Evolutionary conservation across 2,888 invertebrate genomes (phyloP).

Genomic region (Hyppa rectilinea): DNA sequence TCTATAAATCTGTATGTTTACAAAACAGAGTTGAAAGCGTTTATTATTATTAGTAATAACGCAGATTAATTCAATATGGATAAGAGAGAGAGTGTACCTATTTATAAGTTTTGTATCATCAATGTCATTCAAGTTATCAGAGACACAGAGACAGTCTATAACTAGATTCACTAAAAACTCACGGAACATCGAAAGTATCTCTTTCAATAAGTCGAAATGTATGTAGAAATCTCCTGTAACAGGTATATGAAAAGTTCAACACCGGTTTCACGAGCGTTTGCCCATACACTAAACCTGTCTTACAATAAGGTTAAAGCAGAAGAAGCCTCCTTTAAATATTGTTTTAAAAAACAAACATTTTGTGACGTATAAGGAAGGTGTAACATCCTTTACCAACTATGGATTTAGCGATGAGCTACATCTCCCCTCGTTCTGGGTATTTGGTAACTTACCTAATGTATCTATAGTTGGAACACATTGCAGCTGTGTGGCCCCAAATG

Average conservation of each 20-base stretch:
- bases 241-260: slow-evolving; percentile 22
- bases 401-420: background rate
- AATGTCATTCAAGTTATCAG: slow-evolving; percentile 31
- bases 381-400: background rate
- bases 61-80: slow-evolving; percentile 1
- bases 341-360: background rate
- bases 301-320: slow-evolving; percentile 7
- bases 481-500: background rate
- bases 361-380: background rate
- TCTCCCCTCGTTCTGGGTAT: background rate
- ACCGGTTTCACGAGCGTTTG: slow-evolving; percentile 15
- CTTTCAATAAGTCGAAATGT: slow-evolving; percentile 10
- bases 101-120: slow-evolving; percentile 21
- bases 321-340: slow-evolving; percentile 11
- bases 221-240: slow-evolving; percentile 26
- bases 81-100: slow-evolving; percentile 18
- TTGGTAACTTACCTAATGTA: background rate
- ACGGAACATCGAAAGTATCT: slow-evolving; percentile 13
- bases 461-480: too few species aligned
- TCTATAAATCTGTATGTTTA: background rate
- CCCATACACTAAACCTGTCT: slow-evolving; percentile 29
- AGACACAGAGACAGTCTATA: background rate
- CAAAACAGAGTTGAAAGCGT: background rate
- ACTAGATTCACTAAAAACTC: background rate
- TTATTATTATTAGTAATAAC: background rate